A percentile compares a stretch with the other conserved stretches of the same genome.
Conservation (phyloP, 1,140 invertebrate genomes). For the Pogonomyrmex californicus region DNA sequence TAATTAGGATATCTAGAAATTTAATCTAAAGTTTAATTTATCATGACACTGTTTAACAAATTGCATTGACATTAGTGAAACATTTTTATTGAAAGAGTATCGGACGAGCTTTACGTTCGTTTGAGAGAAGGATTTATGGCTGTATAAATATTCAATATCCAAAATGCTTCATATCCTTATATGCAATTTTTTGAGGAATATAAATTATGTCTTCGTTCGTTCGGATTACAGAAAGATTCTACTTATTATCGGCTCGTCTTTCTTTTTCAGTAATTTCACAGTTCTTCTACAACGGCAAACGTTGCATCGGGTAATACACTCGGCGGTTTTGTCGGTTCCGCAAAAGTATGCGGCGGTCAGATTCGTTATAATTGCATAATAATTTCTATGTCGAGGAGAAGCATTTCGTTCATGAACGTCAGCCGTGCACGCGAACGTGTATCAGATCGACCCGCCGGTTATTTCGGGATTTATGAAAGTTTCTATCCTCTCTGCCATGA, state of each 20-base stretch:
- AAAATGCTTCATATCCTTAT: background rate
- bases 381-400: constrained; percentile 42
- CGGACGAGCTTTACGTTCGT: background rate
- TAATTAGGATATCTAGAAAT: background rate
- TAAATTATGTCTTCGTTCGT: background rate
- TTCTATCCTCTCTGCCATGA: background rate
- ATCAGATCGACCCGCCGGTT: constrained; percentile 34
- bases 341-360: constrained; percentile 26
- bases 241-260: background rate
- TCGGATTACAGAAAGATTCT: background rate
- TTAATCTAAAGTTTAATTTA: background rate
- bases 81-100: background rate
- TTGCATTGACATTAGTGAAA: background rate
- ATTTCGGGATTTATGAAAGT: constrained; percentile 52
- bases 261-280: background rate
- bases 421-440: constrained; percentile 41
- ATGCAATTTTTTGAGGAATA: background rate
- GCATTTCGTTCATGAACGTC: constrained; percentile 35
- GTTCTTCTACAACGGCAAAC: background rate
- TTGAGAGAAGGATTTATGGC: background rate
- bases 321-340: constrained; percentile 32
- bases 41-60: background rate
- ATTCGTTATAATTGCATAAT: constrained; percentile 59
- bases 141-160: background rate
- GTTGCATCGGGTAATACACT: constrained; percentile 1